Evolutionary conservation across 2,797 vertebrate genomes (phyloP), one percentile per base, ranked within the genome.

Genomic region (Platyrinchus mystaceus): DNA sequence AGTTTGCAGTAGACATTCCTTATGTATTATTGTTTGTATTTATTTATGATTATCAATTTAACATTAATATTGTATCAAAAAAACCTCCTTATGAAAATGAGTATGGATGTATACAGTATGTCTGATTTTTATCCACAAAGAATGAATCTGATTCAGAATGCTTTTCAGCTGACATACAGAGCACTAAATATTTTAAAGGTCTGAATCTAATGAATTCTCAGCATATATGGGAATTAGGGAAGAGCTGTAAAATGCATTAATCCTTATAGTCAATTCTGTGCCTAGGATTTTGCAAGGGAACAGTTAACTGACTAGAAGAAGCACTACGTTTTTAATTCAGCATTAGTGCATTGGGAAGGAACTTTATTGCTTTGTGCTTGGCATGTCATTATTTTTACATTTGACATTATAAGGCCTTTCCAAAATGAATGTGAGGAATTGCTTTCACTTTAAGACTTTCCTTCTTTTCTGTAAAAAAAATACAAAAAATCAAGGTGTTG

Each of bases 341-440:
- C 97, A 97, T 97, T 97, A 97, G 98, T 98, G 98, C 98, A 92
- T 98, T 95, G 97, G 98, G 98, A 98, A 96, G 98, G 98, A 98
- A 97, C 96, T 97, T 97, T 98, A 97, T 98, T 98, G 98, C 99
- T 99, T 99, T 98, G 97, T 99, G 98, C 99, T 99, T 98, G 99
- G 98, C 98, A 98, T 98, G 99, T 98, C 99, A 98, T 99, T 98
- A 98, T 98, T 99, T 96, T 98, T 98, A 99, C 98, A 98, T 98
- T 98, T 98, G 98, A 98, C 98, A 97, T 98, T 98, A 97, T 98
- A 99, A 99, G 98, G 99, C 99, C 99, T 99, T 99, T 99, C 98
- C 98, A 98, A 97, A 98, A 98, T 99, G 99, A 99, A 99, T 99
- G 99, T 99, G 98, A 99, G 98, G 98, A 99, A 98, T 99, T 99